These are phyloP conservation scores for Tetraneura akinire DNA, from an alignment of 1,140 invertebrate genomes.

Conservation along the genomic window DNA sequence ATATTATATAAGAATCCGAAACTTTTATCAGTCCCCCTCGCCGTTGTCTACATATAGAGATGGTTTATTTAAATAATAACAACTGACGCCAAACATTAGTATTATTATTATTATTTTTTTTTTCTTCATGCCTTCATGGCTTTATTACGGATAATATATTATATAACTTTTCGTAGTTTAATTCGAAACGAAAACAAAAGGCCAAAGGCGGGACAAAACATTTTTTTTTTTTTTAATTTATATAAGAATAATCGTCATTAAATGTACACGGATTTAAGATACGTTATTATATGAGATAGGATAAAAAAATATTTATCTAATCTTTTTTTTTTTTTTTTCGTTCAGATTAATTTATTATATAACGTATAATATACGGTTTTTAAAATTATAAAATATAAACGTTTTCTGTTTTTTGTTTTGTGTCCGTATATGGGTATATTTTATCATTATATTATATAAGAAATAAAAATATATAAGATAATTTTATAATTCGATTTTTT, in stretches of 20 bases:
- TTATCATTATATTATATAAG: too few relatives aligned
- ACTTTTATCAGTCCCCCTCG: neutral
- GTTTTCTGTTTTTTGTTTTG: neutral
- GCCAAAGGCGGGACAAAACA: neutral
- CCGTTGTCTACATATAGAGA: neutral
- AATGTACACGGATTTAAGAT: neutral
- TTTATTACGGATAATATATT: neutral
- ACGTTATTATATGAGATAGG: neutral
- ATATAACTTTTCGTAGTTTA: conserved; percentile 30
- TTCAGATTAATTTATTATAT: neutral
- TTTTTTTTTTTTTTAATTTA: neutral
- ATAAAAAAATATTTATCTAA: conserved; percentile 19
- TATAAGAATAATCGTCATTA: neutral
- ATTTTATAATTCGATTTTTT: neutral
- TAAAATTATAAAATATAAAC: neutral
- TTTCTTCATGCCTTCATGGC: too few relatives aligned
- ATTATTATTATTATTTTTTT: conserved; percentile 1
- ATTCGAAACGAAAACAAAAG: neutral
- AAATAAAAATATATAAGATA: too few relatives aligned
- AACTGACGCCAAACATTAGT: conserved; percentile 33
- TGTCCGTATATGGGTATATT: neutral
- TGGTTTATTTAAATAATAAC: conserved; percentile 46
- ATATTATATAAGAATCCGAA: conserved; percentile 19
- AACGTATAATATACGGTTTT: neutral
- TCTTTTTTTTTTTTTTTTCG: too few relatives aligned